Evolutionary conservation across 2,797 vertebrate species (phyloP).

Genomic region (Notoglanidium macrostoma): DNA sequence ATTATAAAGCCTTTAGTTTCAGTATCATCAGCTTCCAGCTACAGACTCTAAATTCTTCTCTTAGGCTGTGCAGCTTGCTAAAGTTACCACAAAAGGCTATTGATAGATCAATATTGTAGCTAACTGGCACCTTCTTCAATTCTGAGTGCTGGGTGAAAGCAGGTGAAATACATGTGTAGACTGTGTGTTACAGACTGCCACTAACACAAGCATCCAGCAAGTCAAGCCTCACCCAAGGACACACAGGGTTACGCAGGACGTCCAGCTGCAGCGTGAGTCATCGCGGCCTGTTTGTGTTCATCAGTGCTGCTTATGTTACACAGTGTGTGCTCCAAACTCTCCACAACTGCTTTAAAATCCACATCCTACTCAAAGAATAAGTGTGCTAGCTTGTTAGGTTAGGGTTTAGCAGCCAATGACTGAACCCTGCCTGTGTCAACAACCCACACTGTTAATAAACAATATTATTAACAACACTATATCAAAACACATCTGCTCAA

Average conservation of each 20-base stretch:
- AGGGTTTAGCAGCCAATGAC: neutral
- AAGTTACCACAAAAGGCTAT: neutral
- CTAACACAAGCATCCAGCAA: neutral
- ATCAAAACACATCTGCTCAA: neutral
- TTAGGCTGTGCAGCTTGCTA: neutral
- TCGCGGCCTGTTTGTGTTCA: neutral
- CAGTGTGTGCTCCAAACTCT: neutral
- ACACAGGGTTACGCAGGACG: neutral
- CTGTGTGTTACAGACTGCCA: neutral
- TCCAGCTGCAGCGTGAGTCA: constrained; percentile 1
- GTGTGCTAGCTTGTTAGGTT: neutral
- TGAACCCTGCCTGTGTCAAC: neutral
- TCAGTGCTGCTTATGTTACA: neutral
- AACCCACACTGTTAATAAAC: neutral
- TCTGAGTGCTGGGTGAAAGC: neutral
- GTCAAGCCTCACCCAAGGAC: neutral
- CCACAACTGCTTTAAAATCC: neutral
- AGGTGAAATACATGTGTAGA: neutral
- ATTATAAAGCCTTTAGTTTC: neutral
- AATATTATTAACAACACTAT: neutral
- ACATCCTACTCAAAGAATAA: neutral
- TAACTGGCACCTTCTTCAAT: too few relatives aligned
- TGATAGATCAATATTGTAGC: neutral
- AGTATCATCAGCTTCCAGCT: neutral
- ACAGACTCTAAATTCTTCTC: neutral